Evolutionary conservation across 2,113 vertebrate genomes (phyloP).

Genomic region (Syngnathus floridae): DNA sequence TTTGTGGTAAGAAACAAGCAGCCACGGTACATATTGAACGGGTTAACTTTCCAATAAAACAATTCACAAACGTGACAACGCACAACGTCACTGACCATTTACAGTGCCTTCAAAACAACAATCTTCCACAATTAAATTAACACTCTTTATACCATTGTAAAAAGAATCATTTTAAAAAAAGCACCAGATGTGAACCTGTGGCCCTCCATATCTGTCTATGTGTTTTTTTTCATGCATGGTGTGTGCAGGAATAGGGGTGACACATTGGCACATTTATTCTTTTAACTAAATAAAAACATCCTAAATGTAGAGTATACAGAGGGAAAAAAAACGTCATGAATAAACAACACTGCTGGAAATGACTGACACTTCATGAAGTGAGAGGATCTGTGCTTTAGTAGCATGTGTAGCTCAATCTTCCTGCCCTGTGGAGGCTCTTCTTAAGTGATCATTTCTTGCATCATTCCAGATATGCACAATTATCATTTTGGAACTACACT

Average conservation of each 20-base stretch:
- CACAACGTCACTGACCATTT: slow-evolving; percentile 56
- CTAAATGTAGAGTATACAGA: slow-evolving; percentile 53
- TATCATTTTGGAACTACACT: neutral
- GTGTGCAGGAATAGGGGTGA: slow-evolving; percentile 43
- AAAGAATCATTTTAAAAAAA: slow-evolving; percentile 50
- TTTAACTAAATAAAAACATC: slow-evolving; percentile 40
- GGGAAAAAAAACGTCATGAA: slow-evolving; percentile 28
- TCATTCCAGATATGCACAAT: neutral
- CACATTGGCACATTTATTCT: slow-evolving; percentile 61
- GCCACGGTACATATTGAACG: slow-evolving; percentile 64
- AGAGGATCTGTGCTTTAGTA: slow-evolving; percentile 41
- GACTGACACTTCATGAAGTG: slow-evolving; percentile 35
- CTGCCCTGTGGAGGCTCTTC: slow-evolving; percentile 38
- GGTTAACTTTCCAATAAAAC: slow-evolving; percentile 68
- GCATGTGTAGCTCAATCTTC: slow-evolving; percentile 61
- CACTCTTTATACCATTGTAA: slow-evolving; percentile 14
- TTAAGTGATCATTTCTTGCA: neutral
- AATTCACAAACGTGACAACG: slow-evolving; percentile 56
- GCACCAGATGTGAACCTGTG: slow-evolving; percentile 59
- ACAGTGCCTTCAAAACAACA: slow-evolving; percentile 62
- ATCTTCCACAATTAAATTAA: slow-evolving; percentile 53
- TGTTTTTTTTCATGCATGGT: slow-evolving; percentile 58
- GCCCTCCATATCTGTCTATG: slow-evolving; percentile 20
- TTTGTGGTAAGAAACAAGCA: slow-evolving; percentile 71
- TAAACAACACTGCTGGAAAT: slow-evolving; percentile 60